A percentile compares a stretch with the other conserved stretches of the same genome.
phyloP scores from a whole-genome alignment of 2,797 vertebrate species.

The Syngnathus rostellatus region DNA sequence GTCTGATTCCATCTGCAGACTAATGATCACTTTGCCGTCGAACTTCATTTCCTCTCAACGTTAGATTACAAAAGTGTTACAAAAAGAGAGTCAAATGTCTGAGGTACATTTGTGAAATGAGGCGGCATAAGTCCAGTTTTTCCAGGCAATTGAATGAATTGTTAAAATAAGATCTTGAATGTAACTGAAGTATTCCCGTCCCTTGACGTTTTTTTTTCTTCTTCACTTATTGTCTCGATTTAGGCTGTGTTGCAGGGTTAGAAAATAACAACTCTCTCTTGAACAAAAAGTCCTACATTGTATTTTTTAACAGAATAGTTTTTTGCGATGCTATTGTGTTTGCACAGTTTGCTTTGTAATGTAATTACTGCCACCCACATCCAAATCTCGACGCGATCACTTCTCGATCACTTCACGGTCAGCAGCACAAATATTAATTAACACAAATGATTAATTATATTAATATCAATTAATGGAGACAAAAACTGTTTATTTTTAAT shows the following conservation, averaged over 20 bases:
- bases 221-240: constrained; percentile 24
- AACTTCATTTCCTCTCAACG: constrained; percentile 58
- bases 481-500: neutral
- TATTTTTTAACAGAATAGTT: neutral
- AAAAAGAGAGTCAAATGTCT: constrained; percentile 51
- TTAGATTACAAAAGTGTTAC: constrained; percentile 49
- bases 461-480: neutral
- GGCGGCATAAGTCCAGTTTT: constrained; percentile 64
- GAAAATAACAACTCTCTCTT: neutral
- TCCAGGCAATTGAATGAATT: constrained; percentile 50
- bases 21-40: constrained; percentile 61
- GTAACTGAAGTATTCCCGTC: constrained; percentile 27
- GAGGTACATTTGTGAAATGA: constrained; percentile 69
- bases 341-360: neutral
- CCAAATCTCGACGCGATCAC: neutral
- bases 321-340: neutral
- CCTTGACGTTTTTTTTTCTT: constrained; percentile 8
- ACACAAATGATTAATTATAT: no score
- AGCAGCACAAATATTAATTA: neutral
- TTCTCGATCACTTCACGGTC: neutral
- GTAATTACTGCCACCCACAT: neutral
- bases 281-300: neutral
- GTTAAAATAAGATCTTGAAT: constrained; percentile 55
- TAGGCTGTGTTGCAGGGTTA: constrained; percentile 1
- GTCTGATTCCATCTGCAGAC: constrained; percentile 63